Base-by-base conservation (phyloP, 2,113 vertebrate species). In the Limnothrissa miodon region DNA sequence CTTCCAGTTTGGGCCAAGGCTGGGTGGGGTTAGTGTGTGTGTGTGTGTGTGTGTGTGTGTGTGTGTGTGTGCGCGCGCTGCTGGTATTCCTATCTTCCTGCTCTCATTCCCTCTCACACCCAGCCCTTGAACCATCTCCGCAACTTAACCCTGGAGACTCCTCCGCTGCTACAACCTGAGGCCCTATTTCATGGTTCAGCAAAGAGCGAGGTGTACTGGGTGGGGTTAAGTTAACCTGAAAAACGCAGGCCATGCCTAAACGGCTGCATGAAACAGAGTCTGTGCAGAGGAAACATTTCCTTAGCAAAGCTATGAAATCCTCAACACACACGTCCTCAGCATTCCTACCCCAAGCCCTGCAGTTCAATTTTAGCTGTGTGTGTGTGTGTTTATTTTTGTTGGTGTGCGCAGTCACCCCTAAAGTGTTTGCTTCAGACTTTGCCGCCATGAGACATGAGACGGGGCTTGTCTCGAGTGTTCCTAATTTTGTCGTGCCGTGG, bases 81-180 rank as follows among this genome's bases (percentile, higher is more conserved):
- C 29, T 74, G 66, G 66, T 74, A 48, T 84, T 83, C 9, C 53
- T 66, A 39, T 33, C 33, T 56, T 25, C 46, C 44, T 83, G 42
- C 23, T 56, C 15, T 59, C 66, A 78, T 48, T 48, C 29, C 74
- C 53, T 29, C 59, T 62, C 59, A 23, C 51, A 56, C 51, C n/a
- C 59, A 29, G 59, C 25, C 51, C 21, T 19, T 1, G 51, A 56
- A 21, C 19, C 51, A 56, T 56, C 51, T 56, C 51, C 21, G 23
- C 19, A 19, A 56, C 51, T 56, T 56, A 56, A 56, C 51, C 51
- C 51, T 56, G 21, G 21, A 56, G 19, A 23, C 21, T 23, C 51
- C 5, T 5, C 5, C 51, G 21, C 17, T 53, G 51, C 46, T 21
- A 5, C 2, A 2, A 53, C 17, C 1, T 5, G 21, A 56, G 51